Conservation (phyloP, 2,888 invertebrate genomes). For the Oscheius myriophilus region DNA sequence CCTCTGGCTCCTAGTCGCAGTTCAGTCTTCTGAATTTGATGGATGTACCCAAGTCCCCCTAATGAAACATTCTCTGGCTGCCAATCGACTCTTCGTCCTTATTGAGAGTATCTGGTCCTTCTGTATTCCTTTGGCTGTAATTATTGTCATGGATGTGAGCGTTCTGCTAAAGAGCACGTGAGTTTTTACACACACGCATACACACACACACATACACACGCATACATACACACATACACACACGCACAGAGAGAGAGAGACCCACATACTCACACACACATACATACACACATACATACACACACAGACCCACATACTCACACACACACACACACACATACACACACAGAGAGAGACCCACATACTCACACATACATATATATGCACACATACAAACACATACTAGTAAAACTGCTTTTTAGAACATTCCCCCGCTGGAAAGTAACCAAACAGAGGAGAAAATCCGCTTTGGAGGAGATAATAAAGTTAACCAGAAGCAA, state of each 20-base stretch:
- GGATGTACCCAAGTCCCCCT: slow-evolving; percentile 39
- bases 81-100: slow-evolving; percentile 42
- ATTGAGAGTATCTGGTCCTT: slow-evolving; percentile 45
- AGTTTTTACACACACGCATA: too few species aligned
- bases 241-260: too few species aligned
- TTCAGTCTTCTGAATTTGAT: slow-evolving; percentile 21
- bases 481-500: slow-evolving; percentile 38
- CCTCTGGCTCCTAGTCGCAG: slow-evolving; percentile 37
- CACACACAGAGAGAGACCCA: too few species aligned
- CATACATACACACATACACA: too few species aligned
- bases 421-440: slow-evolving; percentile 25
- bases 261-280: too few species aligned
- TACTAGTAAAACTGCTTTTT: too few species aligned
- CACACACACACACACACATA: too few species aligned
- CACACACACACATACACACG: too few species aligned
- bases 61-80: slow-evolving; percentile 26
- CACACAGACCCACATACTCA: too few species aligned
- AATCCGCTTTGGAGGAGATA: slow-evolving; percentile 39
- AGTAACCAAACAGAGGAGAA: slow-evolving; percentile 21
- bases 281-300: too few species aligned
- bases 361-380: too few species aligned
- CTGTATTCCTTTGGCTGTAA: slow-evolving; percentile 38
- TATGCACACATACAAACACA: too few species aligned
- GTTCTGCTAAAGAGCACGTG: slow-evolving; percentile 40
- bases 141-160: slow-evolving; percentile 40